A percentile compares a stretch with the other conserved stretches of the same genome.
Evolutionary conservation across 2,888 invertebrate species (phyloP).

Genomic region (Atherix ibis): DNA sequence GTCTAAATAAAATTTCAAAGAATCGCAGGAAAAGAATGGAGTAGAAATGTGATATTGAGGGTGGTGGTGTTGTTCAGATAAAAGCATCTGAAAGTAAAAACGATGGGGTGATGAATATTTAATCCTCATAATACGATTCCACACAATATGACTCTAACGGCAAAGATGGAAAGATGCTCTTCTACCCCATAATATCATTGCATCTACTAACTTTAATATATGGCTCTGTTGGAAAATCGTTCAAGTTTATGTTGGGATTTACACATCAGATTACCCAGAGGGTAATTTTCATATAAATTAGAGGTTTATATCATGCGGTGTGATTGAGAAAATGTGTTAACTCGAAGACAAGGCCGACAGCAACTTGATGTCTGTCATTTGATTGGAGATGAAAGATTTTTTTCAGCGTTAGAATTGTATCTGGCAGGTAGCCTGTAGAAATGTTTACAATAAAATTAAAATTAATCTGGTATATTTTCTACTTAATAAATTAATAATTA

Average conservation of each 20-base stretch:
- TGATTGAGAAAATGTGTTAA: slow-evolving; percentile 12
- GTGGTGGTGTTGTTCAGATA: no score
- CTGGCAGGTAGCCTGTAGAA: no score
- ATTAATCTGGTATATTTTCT: no score
- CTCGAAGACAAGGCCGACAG: no score
- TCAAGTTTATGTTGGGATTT: slow-evolving; percentile 12
- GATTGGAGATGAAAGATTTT: no score
- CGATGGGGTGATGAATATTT: slow-evolving; percentile 6
- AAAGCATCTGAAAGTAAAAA: not conserved
- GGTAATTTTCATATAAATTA: slow-evolving; percentile 14
- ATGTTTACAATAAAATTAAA: no score
- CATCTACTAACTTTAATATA: slow-evolving; percentile 9
- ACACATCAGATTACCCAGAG: slow-evolving; percentile 12
- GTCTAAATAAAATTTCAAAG: no score
- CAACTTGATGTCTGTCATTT: no score
- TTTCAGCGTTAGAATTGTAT: no score
- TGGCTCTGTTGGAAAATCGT: slow-evolving; percentile 10
- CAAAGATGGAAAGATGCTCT: not conserved
- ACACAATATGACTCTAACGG: not conserved
- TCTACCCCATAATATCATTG: not conserved
- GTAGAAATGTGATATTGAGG: no score
- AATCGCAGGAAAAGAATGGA: no score
- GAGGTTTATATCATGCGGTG: slow-evolving; percentile 12
- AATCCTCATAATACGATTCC: slow-evolving; percentile 1
- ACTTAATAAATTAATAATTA: no score